Evolutionary conservation across 2,888 invertebrate genomes (phyloP), one percentile per base, ranked within the genome.

Genomic region (Melikaiella ostensackeni): DNA sequence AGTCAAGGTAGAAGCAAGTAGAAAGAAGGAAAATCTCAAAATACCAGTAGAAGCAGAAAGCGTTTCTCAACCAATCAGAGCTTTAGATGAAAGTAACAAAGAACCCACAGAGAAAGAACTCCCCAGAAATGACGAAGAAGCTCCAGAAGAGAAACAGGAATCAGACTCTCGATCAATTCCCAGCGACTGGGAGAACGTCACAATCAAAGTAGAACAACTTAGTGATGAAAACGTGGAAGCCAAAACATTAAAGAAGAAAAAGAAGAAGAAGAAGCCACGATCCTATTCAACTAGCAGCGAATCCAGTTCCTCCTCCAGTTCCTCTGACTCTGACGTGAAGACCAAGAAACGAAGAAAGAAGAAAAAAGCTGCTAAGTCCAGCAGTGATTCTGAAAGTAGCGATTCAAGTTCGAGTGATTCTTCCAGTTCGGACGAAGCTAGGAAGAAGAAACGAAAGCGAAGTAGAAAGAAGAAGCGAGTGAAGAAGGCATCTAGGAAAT

Each of bases 161-260:
- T 78, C 75, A 9, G 85, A 86, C 27, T 88, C 88, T n/a, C 81
- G 79, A 59, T 86, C 88, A 1, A 82, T 89, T 74, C 88, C 89
- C 0, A 88, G 85, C 21, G 90, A 89, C 64, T 90, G 90, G 90
- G 88, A 89, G 75, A 89, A 89, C 13, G 86, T 89, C 9, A 83
- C 82, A 21, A 88, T 90, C 21, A 90, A 91, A 79, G 86, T 86
- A 1, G 90, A 91, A 74, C 85, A 86, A 24, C 27, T 86, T n/a
- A 88, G 88, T 27, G 90, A 90, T 27, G 85, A 83, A 16, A 87
- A 84, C 50, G 55, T 70, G 27, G 24, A 63, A 19, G 66, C 79
- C 11, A 66, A 77, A 1, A 86, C 81, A 24, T 77, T 76, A 6
- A 84, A 82, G 73, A 81, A 79, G 13, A 82, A 74, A 19, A 83